phyloP scores from a whole-genome alignment of 2,888 invertebrate genomes.

The Meghimatium bilineatum region DNA sequence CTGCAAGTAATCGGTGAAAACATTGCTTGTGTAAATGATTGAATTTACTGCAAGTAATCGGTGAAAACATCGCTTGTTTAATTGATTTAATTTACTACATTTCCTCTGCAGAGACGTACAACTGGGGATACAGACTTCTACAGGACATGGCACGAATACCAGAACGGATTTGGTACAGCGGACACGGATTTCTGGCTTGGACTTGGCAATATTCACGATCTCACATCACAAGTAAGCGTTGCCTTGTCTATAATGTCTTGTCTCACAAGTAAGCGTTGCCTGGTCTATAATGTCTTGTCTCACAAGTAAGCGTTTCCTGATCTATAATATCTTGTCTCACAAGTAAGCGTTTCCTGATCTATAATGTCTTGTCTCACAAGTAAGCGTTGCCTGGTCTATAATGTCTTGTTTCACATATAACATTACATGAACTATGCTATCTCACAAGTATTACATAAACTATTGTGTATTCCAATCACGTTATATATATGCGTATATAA shows the following conservation, averaged over 20 bases:
- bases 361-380: not conserved
- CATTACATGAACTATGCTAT: not conserved
- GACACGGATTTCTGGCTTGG: slow-evolving; percentile 1
- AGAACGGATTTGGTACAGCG: not conserved
- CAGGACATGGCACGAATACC: not conserved
- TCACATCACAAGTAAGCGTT: slow-evolving; percentile 1
- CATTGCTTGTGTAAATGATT: too few relatives aligned
- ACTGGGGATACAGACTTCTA: not conserved
- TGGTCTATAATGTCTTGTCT: not conserved
- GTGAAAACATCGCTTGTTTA: not conserved
- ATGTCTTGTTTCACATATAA: not conserved
- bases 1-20: too few relatives aligned
- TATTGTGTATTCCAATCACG: too few relatives aligned
- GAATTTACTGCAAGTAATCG: too few relatives aligned
- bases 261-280: slow-evolving; percentile 3
- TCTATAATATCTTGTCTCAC: not conserved
- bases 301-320: not conserved
- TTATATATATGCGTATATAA: too few relatives aligned
- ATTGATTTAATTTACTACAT: not conserved
- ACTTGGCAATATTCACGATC: not conserved
- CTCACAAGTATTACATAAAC: too few relatives aligned
- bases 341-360: not conserved
- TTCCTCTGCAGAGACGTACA: not conserved
- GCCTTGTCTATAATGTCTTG: not conserved
- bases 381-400: not conserved